Conservation (phyloP, 53 echinoderm and acorn worm genomes). For the Echinometra lucunter region DNA sequence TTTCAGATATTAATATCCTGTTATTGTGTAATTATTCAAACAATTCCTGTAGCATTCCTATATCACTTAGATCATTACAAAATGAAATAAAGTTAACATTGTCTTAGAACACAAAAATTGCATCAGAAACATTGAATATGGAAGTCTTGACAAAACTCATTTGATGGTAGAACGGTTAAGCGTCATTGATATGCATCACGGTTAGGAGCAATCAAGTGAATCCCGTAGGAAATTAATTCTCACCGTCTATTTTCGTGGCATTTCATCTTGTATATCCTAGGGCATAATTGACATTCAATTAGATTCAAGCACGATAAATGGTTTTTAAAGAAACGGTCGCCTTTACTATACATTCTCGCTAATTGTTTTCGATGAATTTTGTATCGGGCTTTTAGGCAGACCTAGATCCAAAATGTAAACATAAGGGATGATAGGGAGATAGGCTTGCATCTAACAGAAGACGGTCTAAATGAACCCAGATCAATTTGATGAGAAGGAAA, state of each 20-base stretch:
- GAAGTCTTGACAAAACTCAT: background rate
- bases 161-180: background rate
- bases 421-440: background rate
- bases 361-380: constrained; percentile 35
- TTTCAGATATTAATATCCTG: no score
- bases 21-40: no score
- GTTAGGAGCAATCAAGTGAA: constrained; percentile 23
- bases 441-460: background rate
- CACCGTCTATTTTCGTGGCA: constrained; percentile 38
- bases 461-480: background rate
- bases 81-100: background rate
- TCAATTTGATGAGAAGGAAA: background rate
- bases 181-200: background rate
- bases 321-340: constrained; percentile 36
- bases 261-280: constrained; percentile 41
- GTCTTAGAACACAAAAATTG: background rate
- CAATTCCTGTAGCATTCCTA: background rate
- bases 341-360: background rate
- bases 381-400: constrained; percentile 34
- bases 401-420: constrained; percentile 24
- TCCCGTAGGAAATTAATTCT: constrained; percentile 54
- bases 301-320: constrained; percentile 46
- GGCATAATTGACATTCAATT: constrained; percentile 53
- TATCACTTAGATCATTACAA: background rate
- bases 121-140: background rate